Evolutionary conservation across 2,113 vertebrate genomes (phyloP).

Genomic region (Pithys albifrons): DNA sequence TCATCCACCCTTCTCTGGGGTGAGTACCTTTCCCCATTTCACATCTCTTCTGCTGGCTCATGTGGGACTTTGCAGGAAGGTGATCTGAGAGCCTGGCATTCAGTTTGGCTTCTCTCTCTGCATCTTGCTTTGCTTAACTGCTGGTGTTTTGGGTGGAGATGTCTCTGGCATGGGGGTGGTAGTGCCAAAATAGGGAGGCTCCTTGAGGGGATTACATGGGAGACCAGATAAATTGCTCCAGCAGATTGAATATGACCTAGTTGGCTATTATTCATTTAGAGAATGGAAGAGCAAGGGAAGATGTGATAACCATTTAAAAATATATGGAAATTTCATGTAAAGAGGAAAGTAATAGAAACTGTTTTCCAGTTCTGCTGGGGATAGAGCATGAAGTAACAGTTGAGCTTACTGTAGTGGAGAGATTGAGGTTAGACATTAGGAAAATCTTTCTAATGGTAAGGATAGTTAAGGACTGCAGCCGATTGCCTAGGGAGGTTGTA

Average conservation of each 20-base stretch:
- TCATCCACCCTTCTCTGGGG: background rate
- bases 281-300: background rate
- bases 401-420: background rate
- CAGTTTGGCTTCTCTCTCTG: background rate
- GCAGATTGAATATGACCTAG: background rate
- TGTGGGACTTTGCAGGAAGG: background rate
- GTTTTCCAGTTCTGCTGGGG: slow-evolving; percentile 13
- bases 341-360: background rate
- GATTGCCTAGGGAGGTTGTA: slow-evolving; percentile 49
- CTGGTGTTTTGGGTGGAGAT: background rate
- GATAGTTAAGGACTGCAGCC: slow-evolving; percentile 16
- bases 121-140: background rate
- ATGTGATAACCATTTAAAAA: slow-evolving; percentile 18
- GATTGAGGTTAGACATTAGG: slow-evolving; percentile 34
- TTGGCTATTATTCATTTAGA: background rate
- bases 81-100: background rate
- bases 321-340: slow-evolving; percentile 57
- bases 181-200: background rate
- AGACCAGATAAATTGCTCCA: background rate
- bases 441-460: slow-evolving; percentile 51
- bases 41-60: background rate
- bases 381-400: background rate
- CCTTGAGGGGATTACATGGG: background rate
- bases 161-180: background rate
- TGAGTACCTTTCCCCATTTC: background rate